Evolutionary conservation across 2,888 invertebrate species (phyloP), one percentile per base, ranked within the genome.

Genomic region (Microplitis deprimator): DNA sequence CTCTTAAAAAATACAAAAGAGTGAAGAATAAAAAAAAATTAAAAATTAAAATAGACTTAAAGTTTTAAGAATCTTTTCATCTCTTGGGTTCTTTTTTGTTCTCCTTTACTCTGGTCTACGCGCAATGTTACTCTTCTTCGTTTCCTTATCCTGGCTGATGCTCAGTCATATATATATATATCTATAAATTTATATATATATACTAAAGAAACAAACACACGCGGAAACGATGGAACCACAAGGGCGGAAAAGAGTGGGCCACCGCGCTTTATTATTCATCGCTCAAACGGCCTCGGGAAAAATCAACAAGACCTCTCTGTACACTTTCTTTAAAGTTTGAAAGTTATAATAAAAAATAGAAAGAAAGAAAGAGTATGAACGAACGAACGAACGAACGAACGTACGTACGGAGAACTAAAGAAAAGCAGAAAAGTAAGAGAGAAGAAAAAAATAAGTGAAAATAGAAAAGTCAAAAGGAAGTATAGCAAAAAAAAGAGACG

Each of bases 181-280:
- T 68, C 41, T 41, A n/a, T 68, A 29, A 29, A 29, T 29, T 29
- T 29, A 50, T 50, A 50, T 50, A 50, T 50, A 50, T 8, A 50
- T 50, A 50, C 50, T 50, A 13, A 60, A n/a, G 50, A 41, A 13
- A 73, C 64, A 67, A 73, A 67, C 17, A 73, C 29, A 67, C 29
- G 59, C 67, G 39, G 61, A 71, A 71, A 71, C 13, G 68, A 16
- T 40, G n/a, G 59, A 77, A 74, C 77, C 64, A 61, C 68, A 17
- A 16, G 10, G 64, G 40, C 16, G 69, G 62, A 41, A 76, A 59
- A 73, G 59, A 67, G 64, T 69, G 69, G 73, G 73, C 73, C 77
- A 65, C 59, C 69, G 70, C 69, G 68, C 17, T 77, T 73, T 65
- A 77, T 77, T 77, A 77, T 77, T 77, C 77, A 77, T 77, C 70